Evolutionary conservation across 2,797 vertebrate genomes (phyloP).

Genomic region (Ctenochaetus hawaiiensis): DNA sequence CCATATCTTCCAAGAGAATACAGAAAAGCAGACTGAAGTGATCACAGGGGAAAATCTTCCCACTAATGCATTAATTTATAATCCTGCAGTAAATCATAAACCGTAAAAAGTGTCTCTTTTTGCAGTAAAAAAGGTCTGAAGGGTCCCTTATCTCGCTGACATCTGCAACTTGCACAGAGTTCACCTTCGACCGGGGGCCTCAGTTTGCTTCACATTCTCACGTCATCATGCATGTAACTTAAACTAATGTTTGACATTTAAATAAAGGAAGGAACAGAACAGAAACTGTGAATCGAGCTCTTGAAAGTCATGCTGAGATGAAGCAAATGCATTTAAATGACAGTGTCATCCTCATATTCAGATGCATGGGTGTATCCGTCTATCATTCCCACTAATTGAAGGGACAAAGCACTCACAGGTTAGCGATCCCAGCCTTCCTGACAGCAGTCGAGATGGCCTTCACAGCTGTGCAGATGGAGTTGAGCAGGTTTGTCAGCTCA

Average conservation of each 20-base stretch:
- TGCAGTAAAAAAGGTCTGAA: background rate
- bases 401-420: conserved; percentile 89
- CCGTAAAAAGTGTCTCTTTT: too few relatives aligned
- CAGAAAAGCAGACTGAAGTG: too few relatives aligned
- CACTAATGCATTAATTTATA: too few relatives aligned
- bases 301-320: background rate
- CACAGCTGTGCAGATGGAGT: conserved; percentile 92
- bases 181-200: conserved; percentile 42
- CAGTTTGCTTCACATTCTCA: conserved; percentile 12
- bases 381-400: background rate
- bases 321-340: background rate
- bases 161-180: conserved; percentile 43
- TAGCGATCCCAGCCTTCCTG: conserved; percentile 94
- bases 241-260: background rate
- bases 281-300: background rate
- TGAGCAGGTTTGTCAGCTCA: conserved; percentile 93
- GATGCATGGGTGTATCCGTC: background rate
- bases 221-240: background rate
- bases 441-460: conserved; percentile 94
- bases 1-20: conserved; percentile 86
- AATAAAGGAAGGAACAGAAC: background rate
- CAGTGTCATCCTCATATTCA: background rate
- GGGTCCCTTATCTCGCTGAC: conserved; percentile 26
- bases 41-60: too few relatives aligned
- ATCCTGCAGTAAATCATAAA: too few relatives aligned